Base-by-base conservation (phyloP, 2,113 vertebrate genomes). In the Paraplagusia blochii region DNA sequence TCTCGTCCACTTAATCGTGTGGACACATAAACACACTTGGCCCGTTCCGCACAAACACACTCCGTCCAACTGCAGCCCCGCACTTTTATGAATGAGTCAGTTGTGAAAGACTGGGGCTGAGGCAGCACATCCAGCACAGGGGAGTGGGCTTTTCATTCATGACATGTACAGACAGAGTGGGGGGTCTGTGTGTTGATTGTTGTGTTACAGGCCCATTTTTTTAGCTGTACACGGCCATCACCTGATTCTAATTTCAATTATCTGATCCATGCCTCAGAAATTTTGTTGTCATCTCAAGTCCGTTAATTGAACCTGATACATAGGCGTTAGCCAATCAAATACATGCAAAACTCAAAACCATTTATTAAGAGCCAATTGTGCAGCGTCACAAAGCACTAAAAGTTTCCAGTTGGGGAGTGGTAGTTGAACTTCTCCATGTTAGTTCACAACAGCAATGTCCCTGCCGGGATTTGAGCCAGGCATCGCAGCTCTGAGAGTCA, bases 31-130 rank as follows among this genome's bases (percentile, higher is more conserved):
- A 75, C 69, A 64, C 59, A 54, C 74, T 38, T 33, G 29, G 40
- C 35, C 36, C 49, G 59, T 36, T 53, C 34, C 65, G 66, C 67
- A 65, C 65, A 62, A 55, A 43, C 53, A 58, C 74, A 74, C 42
- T 69, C 70, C 70, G 67, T 61, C 70, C 69, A 15, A 47, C 55
- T 74, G 74, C 56, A 77, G 58, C 72, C 56, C 55, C n/a, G 69
- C 72, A 62, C 76, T 91, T 91, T 90, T 90, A 91, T 92, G 90
- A 92, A 92, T 92, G 89, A 87, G 73, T 63, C 74, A 76, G 81
- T 91, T 92, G 90, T 92, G 87, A 89, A 77, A 79, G 85, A 84
- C 72, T 80, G 88, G n/a, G n/a, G 88, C 89, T 89, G 87, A 90
- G 88, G 84, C 85, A 86, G 86, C 82, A 86, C 79, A 77, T 83